Evolutionary conservation across 1,140 invertebrate species (phyloP).

Genomic region (Diprion similis): DNA sequence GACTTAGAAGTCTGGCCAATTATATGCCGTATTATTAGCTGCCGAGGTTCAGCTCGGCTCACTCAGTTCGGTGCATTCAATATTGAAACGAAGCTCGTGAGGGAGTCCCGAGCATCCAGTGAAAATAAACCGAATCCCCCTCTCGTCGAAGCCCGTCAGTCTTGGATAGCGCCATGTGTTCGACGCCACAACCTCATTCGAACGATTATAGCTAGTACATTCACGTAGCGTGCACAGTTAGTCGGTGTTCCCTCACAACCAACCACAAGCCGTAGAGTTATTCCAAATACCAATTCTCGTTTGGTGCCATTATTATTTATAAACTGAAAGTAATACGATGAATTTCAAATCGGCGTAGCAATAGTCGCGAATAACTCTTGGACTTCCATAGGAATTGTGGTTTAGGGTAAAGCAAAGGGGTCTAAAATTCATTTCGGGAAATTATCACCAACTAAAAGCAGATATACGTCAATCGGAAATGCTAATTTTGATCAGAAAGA

Average conservation of each 20-base stretch:
- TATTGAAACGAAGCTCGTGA: slow-evolving; percentile 31
- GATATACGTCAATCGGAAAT: too few relatives aligned
- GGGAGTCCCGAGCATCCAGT: slow-evolving; percentile 26
- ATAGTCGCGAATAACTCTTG: too few relatives aligned
- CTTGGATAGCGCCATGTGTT: slow-evolving; percentile 2
- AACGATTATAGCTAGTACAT: neutral
- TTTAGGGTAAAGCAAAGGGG: too few relatives aligned
- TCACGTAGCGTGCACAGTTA: neutral
- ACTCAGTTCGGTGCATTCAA: slow-evolving; percentile 26
- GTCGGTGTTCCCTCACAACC: too few relatives aligned
- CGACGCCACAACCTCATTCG: neutral
- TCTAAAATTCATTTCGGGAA: too few relatives aligned
- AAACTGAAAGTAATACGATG: neutral
- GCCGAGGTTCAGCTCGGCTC: slow-evolving; percentile 31
- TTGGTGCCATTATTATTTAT: neutral
- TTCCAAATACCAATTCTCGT: neutral
- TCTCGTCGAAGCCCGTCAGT: slow-evolving; percentile 1
- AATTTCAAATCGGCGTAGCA: neutral
- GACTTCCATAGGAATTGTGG: too few relatives aligned
- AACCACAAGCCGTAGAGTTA: neutral
- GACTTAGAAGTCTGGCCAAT: slow-evolving; percentile 30
- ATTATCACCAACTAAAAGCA: too few relatives aligned
- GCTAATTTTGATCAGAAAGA: too few relatives aligned
- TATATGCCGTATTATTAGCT: slow-evolving; percentile 40
- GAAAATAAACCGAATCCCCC: slow-evolving; percentile 36